These are phyloP conservation scores for Cryptomyrus ogoouensis DNA, from an alignment of 2,113 vertebrate genomes.

Conservation along the genomic window DNA sequence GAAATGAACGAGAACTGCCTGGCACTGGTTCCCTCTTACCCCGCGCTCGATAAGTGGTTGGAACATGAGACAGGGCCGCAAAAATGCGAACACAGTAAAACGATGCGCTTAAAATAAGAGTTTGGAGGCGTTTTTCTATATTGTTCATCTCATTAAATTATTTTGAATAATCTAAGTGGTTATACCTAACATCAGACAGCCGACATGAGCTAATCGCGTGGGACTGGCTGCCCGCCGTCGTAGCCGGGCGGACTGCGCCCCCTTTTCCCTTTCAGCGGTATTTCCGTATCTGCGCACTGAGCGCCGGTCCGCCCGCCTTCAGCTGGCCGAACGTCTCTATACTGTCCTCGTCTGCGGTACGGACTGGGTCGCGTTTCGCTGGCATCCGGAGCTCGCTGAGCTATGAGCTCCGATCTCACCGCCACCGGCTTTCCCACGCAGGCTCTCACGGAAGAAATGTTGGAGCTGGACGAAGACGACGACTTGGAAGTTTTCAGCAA, in stretches of 20 bases:
- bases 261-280: neutral
- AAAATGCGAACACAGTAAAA: neutral
- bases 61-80: neutral
- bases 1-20: neutral
- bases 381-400: slow-evolving; percentile 1
- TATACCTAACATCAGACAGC: neutral
- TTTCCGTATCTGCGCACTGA: slow-evolving; percentile 55
- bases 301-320: neutral
- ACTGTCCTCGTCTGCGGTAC: neutral
- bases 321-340: slow-evolving; percentile 31
- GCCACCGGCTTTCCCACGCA: slow-evolving; percentile 9
- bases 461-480: slow-evolving; percentile 67
- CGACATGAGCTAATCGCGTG: neutral
- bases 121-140: neutral
- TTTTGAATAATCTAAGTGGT: neutral
- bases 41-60: neutral
- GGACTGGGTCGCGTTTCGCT: slow-evolving; percentile 15
- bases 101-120: neutral
- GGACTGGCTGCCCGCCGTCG: neutral
- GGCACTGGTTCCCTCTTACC: neutral
- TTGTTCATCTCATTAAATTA: neutral
- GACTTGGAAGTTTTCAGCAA: slow-evolving; percentile 71
- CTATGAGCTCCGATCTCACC: slow-evolving; percentile 33
- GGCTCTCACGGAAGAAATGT: slow-evolving; percentile 48
- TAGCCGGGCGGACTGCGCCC: neutral